Conservation (phyloP, 1,140 invertebrate species). For the Proctacanthus coquilletti region DNA sequence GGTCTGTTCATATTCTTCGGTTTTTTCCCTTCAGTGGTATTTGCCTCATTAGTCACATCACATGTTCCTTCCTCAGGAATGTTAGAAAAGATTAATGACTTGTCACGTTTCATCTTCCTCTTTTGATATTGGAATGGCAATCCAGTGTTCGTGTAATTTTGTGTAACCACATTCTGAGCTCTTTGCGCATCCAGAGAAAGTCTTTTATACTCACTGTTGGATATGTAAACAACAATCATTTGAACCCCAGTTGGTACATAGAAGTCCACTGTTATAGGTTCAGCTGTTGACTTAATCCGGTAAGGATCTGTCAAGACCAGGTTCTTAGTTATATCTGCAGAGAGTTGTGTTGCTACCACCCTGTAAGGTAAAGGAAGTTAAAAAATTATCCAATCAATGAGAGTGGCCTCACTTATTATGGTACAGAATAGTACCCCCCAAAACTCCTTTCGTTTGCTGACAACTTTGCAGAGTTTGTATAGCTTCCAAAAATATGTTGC, state of each 20-base stretch:
- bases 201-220: constrained; percentile 39
- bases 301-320: constrained; percentile 66
- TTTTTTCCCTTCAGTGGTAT: neutral
- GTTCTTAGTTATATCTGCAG: constrained; percentile 54
- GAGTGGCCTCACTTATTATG: constrained; percentile 54
- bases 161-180: constrained; percentile 20
- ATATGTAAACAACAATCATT: constrained; percentile 57
- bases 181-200: constrained; percentile 26
- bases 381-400: neutral
- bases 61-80: constrained; percentile 47
- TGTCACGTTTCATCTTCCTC: constrained; percentile 52
- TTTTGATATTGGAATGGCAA: constrained; percentile 21
- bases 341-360: constrained; percentile 62
- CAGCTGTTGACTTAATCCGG: constrained; percentile 60
- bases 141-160: constrained; percentile 14
- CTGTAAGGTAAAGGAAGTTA: constrained; percentile 33
- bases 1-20: constrained; percentile 23
- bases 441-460: constrained; percentile 50
- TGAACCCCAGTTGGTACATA: constrained; percentile 61
- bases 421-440: constrained; percentile 63
- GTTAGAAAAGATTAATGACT: constrained; percentile 57
- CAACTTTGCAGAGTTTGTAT: constrained; percentile 63
- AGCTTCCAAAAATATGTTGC: constrained; percentile 64
- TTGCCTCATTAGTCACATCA: neutral
- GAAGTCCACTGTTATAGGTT: constrained; percentile 42